phyloP scores from a whole-genome alignment of 1,140 invertebrate genomes.

The Oryzaephilus surinamensis region DNA sequence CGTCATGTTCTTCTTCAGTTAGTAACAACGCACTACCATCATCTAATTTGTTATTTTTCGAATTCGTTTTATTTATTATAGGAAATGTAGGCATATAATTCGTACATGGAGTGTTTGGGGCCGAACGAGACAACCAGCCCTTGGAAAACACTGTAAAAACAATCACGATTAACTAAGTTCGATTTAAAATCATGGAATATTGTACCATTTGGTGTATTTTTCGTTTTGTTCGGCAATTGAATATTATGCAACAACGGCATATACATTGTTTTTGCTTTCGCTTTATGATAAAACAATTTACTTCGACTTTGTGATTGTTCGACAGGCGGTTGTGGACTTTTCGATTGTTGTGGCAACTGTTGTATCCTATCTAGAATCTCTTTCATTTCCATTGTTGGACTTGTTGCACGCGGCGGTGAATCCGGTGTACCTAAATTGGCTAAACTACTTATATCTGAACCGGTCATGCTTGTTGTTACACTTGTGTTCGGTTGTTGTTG shows the following conservation, averaged over 20 bases:
- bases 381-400: constrained; percentile 58
- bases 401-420: constrained; percentile 66
- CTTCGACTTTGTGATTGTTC: constrained; percentile 2
- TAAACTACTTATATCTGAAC: constrained; percentile 55
- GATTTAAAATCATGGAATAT: constrained; percentile 10
- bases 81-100: constrained; percentile 43
- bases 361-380: constrained; percentile 59
- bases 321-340: constrained; percentile 19
- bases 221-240: constrained; percentile 13
- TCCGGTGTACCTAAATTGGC: constrained; percentile 49
- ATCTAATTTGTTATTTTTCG: constrained; percentile 39
- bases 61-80: constrained; percentile 33
- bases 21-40: constrained; percentile 47
- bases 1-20: constrained; percentile 31
- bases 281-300: constrained; percentile 28
- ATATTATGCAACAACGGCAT: constrained; percentile 41
- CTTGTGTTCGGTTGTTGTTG: constrained; percentile 25
- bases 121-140: constrained; percentile 58
- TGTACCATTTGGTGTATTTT: constrained; percentile 5
- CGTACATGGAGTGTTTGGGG: constrained; percentile 62
- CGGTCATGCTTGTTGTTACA: constrained; percentile 45
- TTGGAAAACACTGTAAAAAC: constrained; percentile 36
- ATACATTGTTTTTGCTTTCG: constrained; percentile 46
- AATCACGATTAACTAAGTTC: too few relatives aligned
- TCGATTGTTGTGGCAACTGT: constrained; percentile 44